A percentile compares a stretch with the other conserved stretches of the same genome.
phyloP scores from a whole-genome alignment of 2,888 invertebrate genomes.

The Prosopocoilus inquinatus region DNA sequence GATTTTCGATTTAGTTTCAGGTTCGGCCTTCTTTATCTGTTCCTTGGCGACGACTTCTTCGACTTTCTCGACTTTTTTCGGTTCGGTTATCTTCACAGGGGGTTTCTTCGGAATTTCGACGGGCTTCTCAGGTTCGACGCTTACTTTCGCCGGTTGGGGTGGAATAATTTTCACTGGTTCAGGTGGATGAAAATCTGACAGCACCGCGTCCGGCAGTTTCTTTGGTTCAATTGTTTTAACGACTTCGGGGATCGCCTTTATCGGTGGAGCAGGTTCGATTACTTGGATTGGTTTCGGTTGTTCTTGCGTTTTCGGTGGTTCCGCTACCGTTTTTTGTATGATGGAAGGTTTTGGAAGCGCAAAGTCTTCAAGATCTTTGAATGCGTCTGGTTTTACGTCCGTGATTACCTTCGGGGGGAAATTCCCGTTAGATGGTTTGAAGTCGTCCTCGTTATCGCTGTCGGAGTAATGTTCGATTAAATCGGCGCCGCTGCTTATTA shows the following conservation, averaged over 20 bases:
- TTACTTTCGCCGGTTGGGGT: slow-evolving; percentile 8
- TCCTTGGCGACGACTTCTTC: slow-evolving; percentile 6
- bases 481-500: slow-evolving; percentile 28
- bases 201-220: slow-evolving; percentile 3
- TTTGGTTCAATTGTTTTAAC: slow-evolving; percentile 22
- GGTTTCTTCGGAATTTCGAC: slow-evolving; percentile 32
- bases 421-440: slow-evolving; percentile 37
- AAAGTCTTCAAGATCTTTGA: slow-evolving; percentile 40
- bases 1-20: slow-evolving; percentile 21
- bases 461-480: slow-evolving; percentile 60
- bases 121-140: slow-evolving; percentile 37
- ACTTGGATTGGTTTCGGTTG: slow-evolving; percentile 20
- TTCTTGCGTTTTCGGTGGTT: slow-evolving; percentile 8
- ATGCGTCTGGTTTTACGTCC: slow-evolving; percentile 28
- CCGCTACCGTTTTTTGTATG: slow-evolving; percentile 23
- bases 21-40: slow-evolving; percentile 10
- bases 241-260: slow-evolving; percentile 24
- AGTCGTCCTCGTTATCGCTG: slow-evolving; percentile 56
- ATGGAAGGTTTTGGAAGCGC: slow-evolving; percentile 30
- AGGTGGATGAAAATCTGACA: not conserved
- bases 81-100: slow-evolving; percentile 7
- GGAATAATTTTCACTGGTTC: slow-evolving; percentile 15
- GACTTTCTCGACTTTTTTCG: slow-evolving; percentile 1
- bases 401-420: slow-evolving; percentile 13
- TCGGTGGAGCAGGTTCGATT: slow-evolving; percentile 12